Evolutionary conservation across 2,113 vertebrate species (phyloP), one percentile per base, ranked within the genome.

Genomic region (Ophthalmolycus amberensis): DNA sequence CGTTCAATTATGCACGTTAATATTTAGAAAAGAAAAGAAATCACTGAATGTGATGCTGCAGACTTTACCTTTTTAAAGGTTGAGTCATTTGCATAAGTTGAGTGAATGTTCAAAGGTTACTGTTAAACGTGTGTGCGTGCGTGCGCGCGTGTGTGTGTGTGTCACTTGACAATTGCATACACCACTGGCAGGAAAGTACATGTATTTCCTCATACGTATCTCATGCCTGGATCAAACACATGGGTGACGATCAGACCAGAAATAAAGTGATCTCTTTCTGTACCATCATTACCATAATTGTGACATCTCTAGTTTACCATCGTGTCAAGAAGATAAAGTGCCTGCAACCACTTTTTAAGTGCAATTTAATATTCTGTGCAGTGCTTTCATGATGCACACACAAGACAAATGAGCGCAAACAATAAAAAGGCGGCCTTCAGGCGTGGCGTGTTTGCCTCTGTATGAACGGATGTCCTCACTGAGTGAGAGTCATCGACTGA

Each of bases 31-130:
- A 54, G 18, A 50, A 78, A 52, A 52, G 25, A 73, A 63, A 71
- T 25, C 58, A 52, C 12, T 27, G 25, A 62, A 37, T 75, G 40
- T 66, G 68, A 80, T 77, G 77, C 72, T 72, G 82, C 82, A 75
- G 79, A 87, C 79, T 77, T 77, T 80, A 79, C 79, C 67, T 84
- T 89, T 90, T 79, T 56, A 91, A 93, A 93, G 90, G 90, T 92
- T 88, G 71, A 84, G 62, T 78, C 42, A 88, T 90, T 87, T 90
- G 87, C 88, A 89, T 91, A 84, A 83, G 62, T 71, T 86, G 44
- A 81, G 81, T 79, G 77, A 71, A 25, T 84, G 58, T 83, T 80
- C 67, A 88, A 91, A 92, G 90, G 86, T 90, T 86, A 84, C 73
- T 50, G 64, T 79, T 82, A 74, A 75, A 88, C 56, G 8, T 27